These are phyloP conservation scores for Lomographa bimaculata DNA, from an alignment of 2,888 invertebrate species.

Conservation along the genomic window DNA sequence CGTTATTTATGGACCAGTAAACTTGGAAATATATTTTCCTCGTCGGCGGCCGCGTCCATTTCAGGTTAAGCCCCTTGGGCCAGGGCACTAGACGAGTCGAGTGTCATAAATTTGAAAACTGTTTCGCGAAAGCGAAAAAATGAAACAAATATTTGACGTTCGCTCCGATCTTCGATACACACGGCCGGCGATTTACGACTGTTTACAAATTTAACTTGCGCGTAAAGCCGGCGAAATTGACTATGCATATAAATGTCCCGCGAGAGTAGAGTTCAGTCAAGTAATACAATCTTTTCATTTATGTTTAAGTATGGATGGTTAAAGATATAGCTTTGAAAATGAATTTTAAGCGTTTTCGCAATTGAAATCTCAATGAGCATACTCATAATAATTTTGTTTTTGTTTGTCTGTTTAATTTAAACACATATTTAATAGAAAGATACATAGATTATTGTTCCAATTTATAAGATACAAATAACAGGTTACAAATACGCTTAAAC, in stretches of 20 bases:
- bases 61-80: conserved; percentile 81
- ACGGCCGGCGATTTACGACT: conserved; percentile 47
- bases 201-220: conserved; percentile 46
- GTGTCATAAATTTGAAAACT: conserved; percentile 82
- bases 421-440: too few species aligned
- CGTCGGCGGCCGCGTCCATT: conserved; percentile 77
- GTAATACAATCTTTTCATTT: conserved; percentile 8
- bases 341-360: conserved; percentile 16
- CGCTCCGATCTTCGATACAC: conserved; percentile 58
- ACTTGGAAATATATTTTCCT: conserved; percentile 82
- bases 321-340: conserved; percentile 28
- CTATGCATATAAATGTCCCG: conserved; percentile 25
- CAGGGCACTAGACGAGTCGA: conserved; percentile 77
- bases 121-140: conserved; percentile 74
- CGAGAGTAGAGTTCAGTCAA: conserved; percentile 11
- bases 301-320: conserved; percentile 4
- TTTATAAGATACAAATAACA: too few species aligned
- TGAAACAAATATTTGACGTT: conserved; percentile 73
- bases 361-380: conserved; percentile 4
- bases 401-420: too few species aligned
- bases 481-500: too few species aligned
- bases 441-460: too few species aligned
- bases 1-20: conserved; percentile 82
- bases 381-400: too few species aligned
- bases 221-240: conserved; percentile 38